Evolutionary conservation across 1,140 invertebrate species (phyloP).

Genomic region (Drosophila yakuba): DNA sequence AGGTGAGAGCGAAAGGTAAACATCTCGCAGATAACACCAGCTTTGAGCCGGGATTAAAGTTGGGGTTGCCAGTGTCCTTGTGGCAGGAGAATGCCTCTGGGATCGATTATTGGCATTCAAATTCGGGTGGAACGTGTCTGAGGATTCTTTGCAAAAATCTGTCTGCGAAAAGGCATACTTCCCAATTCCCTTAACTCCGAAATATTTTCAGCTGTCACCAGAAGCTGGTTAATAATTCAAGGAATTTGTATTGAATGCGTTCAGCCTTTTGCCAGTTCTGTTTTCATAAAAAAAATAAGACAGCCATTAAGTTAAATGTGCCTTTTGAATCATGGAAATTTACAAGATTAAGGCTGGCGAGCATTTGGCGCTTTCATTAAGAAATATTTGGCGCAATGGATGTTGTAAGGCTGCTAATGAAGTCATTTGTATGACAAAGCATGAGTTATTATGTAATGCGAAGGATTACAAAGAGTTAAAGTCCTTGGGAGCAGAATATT

Average conservation of each 20-base stretch:
- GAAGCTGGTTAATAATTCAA: constrained; percentile 43
- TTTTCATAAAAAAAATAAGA: background rate
- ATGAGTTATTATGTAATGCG: constrained; percentile 55
- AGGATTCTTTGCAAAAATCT: constrained; percentile 29
- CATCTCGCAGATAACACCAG: constrained; percentile 31
- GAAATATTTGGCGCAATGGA: constrained; percentile 48
- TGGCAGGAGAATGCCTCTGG: constrained; percentile 66
- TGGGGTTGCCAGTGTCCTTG: constrained; percentile 9
- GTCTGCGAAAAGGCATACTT: background rate
- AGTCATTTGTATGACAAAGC: constrained; percentile 74
- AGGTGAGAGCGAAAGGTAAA: constrained; percentile 19
- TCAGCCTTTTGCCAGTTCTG: constrained; percentile 8
- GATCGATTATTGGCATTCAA: constrained; percentile 85
- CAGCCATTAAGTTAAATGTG: background rate
- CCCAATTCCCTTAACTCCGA: background rate
- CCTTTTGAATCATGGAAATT: background rate
- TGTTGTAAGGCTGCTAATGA: constrained; percentile 49
- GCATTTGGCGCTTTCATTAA: constrained; percentile 36
- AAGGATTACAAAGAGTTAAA: constrained; percentile 10
- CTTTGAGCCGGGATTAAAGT: constrained; percentile 1
- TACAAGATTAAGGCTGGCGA: constrained; percentile 8
- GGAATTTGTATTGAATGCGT: constrained; percentile 25
- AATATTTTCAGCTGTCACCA: background rate
- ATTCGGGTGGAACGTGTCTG: constrained; percentile 80
- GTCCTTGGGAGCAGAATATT: background rate